Conservation (phyloP, 2,113 vertebrate species). For the Eulacestoma nigropectus region DNA sequence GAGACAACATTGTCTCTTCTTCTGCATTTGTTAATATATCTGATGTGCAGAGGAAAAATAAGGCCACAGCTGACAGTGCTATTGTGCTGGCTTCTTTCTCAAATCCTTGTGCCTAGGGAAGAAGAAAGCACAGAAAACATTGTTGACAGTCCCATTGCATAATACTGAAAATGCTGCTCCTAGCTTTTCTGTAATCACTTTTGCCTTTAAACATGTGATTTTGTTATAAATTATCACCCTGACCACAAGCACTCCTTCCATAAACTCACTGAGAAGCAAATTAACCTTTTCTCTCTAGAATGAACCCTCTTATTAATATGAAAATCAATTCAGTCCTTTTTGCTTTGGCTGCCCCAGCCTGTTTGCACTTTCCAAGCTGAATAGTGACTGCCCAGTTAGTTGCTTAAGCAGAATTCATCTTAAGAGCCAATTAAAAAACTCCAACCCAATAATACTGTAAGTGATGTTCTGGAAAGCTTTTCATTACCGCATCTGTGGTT, state of each 20-base stretch:
- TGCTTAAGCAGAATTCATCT: slow-evolving; percentile 63
- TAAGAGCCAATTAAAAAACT: slow-evolving; percentile 56
- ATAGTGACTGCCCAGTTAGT: slow-evolving; percentile 45
- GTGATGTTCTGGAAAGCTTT: slow-evolving; percentile 56
- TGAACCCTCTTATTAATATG: slow-evolving; percentile 68
- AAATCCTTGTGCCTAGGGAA: slow-evolving; percentile 22
- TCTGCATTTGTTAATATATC: background rate
- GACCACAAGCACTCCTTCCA: slow-evolving; percentile 52
- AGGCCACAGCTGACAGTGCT: background rate
- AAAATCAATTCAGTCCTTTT: slow-evolving; percentile 66
- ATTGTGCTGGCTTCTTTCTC: background rate
- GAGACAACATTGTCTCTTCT: background rate
- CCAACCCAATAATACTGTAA: background rate
- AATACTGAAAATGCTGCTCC: slow-evolving; percentile 12
- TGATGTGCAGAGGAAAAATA: background rate
- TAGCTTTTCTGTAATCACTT: slow-evolving; percentile 60
- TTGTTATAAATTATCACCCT: slow-evolving; percentile 64
- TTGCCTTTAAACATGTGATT: slow-evolving; percentile 69
- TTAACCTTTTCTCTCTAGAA: slow-evolving; percentile 72
- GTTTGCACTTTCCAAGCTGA: slow-evolving; percentile 49
- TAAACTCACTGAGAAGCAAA: slow-evolving; percentile 72
- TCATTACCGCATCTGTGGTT: background rate
- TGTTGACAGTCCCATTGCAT: slow-evolving; percentile 1
- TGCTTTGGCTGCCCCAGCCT: slow-evolving; percentile 44
- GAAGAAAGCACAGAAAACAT: slow-evolving; percentile 19